phyloP scores from a whole-genome alignment of 2,797 vertebrate genomes.

The Sebastes minor region DNA sequence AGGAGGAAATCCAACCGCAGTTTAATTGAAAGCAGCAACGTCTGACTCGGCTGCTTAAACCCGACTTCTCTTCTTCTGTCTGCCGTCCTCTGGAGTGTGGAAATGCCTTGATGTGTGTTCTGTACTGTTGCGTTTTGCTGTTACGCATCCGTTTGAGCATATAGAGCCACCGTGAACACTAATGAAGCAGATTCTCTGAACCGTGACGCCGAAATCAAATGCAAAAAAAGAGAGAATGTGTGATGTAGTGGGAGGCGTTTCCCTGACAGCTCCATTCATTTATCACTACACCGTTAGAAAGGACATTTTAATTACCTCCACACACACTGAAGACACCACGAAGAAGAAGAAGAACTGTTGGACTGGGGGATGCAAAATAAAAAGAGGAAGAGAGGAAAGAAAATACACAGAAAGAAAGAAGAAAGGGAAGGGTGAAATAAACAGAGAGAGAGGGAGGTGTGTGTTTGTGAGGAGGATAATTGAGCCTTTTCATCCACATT shows the following conservation, averaged over 20 bases:
- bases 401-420: neutral
- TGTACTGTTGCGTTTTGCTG: neutral
- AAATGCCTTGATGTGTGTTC: conserved; percentile 37
- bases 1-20: neutral
- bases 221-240: neutral
- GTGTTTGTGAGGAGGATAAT: conserved; percentile 50
- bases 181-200: conserved; percentile 39
- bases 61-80: neutral
- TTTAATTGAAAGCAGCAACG: conserved; percentile 35
- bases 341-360: neutral
- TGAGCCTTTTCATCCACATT: conserved; percentile 62
- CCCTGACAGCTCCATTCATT: conserved; percentile 41
- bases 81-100: neutral
- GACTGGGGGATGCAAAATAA: neutral
- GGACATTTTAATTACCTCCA: conserved; percentile 58
- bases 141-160: neutral
- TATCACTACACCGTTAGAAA: conserved; percentile 18
- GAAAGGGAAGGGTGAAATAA: neutral
- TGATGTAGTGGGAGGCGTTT: conserved; percentile 32
- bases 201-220: neutral
- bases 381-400: too few species aligned
- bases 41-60: neutral
- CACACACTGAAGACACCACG: neutral
- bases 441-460: neutral
- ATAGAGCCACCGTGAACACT: neutral